Evolutionary conservation across 2,113 vertebrate genomes (phyloP).

Genomic region (Syngnathus floridae): DNA sequence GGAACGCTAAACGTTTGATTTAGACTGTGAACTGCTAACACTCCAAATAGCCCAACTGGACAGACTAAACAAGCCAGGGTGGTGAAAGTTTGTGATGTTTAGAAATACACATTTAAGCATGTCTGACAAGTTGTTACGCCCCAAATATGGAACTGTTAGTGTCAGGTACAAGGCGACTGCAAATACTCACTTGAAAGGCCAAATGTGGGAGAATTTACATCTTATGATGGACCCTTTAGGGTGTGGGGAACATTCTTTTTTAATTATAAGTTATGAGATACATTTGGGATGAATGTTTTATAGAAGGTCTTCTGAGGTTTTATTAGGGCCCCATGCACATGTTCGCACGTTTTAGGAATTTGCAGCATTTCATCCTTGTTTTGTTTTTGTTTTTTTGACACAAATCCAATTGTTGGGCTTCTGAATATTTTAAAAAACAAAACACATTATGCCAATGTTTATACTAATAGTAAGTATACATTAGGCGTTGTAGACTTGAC

Average conservation of each 20-base stretch:
- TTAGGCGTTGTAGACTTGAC: too few species aligned
- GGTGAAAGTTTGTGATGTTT: conserved; percentile 61
- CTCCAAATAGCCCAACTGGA: conserved; percentile 56
- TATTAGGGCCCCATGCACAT: neutral
- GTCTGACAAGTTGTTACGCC: conserved; percentile 40
- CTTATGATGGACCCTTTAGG: neutral
- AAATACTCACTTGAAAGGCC: neutral
- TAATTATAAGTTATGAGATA: neutral
- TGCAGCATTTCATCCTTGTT: too few species aligned
- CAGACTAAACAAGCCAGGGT: conserved; percentile 63
- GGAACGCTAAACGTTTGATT: conserved; percentile 49
- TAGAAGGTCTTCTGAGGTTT: neutral
- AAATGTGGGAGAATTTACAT: neutral
- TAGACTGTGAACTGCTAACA: conserved; percentile 43
- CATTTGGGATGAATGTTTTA: neutral
- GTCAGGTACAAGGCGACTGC: conserved; percentile 33
- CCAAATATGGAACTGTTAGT: conserved; percentile 66
- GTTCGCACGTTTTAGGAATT: too few species aligned
- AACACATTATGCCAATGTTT: too few species aligned
- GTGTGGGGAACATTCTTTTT: too few species aligned
- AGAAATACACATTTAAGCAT: conserved; percentile 42
- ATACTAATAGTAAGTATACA: too few species aligned
- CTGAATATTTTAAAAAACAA: too few species aligned
- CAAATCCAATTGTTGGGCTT: too few species aligned
- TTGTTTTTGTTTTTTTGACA: too few species aligned